phyloP scores from a whole-genome alignment of 2,797 vertebrate species.

The Macropodus opercularis region DNA sequence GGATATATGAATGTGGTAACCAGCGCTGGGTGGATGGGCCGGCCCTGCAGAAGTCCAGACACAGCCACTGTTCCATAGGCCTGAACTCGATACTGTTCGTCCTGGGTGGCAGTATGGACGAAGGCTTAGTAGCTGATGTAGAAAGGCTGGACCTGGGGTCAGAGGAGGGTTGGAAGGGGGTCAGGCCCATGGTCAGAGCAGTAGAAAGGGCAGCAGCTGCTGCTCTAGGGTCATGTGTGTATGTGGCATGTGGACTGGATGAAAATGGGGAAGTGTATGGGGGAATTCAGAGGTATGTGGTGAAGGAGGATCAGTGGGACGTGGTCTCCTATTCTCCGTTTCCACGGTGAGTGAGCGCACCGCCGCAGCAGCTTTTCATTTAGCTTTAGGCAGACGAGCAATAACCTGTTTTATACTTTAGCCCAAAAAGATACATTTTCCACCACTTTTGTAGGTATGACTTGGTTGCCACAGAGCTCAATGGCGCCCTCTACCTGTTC shows the following conservation, averaged over 20 bases:
- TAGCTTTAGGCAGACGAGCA: background rate
- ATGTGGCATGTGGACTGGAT: slow-evolving; percentile 89
- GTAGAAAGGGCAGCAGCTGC: slow-evolving; percentile 86
- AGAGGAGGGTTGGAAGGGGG: slow-evolving; percentile 80
- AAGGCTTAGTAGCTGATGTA: slow-evolving; percentile 82
- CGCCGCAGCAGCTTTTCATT: background rate
- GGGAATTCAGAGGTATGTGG: slow-evolving; percentile 87
- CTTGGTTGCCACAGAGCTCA: slow-evolving; percentile 87
- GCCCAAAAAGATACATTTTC: background rate
- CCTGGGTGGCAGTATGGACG: slow-evolving; percentile 87
- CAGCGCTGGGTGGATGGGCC: slow-evolving; percentile 88
- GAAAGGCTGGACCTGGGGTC: slow-evolving; percentile 82
- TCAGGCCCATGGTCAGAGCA: slow-evolving; percentile 82
- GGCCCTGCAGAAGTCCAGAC: slow-evolving; percentile 84
- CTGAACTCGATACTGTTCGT: slow-evolving; percentile 83
- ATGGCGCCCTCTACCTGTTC: slow-evolving; percentile 87
- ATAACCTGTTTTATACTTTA: background rate
- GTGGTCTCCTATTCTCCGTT: slow-evolving; percentile 88
- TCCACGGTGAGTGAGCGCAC: slow-evolving; percentile 79
- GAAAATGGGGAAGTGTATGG: slow-evolving; percentile 88
- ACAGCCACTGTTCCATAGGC: slow-evolving; percentile 87
- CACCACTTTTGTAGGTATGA: slow-evolving; percentile 83
- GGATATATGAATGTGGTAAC: slow-evolving; percentile 82
- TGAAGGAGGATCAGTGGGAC: slow-evolving; percentile 84
- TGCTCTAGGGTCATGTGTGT: slow-evolving; percentile 78